A percentile compares a stretch with the other conserved stretches of the same genome.
These are phyloP conservation scores for Drosophila santomea DNA, from an alignment of 1,140 invertebrate genomes.

Conservation along the genomic window DNA sequence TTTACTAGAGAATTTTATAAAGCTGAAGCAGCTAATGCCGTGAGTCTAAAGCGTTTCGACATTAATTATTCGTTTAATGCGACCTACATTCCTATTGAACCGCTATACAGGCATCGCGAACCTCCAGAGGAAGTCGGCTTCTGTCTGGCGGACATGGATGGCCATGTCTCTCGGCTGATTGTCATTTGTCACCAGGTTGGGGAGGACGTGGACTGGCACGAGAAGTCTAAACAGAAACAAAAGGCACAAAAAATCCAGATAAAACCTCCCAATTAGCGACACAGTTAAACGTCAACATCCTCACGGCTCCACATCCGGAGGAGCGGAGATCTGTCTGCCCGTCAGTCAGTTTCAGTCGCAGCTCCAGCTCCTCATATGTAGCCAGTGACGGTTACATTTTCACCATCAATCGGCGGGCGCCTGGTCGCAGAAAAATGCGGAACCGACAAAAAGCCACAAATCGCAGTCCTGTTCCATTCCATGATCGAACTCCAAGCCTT, in stretches of 20 bases:
- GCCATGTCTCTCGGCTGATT: slow-evolving; percentile 54
- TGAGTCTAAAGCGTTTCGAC: slow-evolving; percentile 29
- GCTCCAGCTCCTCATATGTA: slow-evolving; percentile 38
- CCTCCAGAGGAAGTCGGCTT: slow-evolving; percentile 47
- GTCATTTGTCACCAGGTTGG: slow-evolving; percentile 70
- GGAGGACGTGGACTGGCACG: slow-evolving; percentile 11
- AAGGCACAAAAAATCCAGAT: slow-evolving; percentile 30
- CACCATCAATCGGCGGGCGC: slow-evolving; percentile 67
- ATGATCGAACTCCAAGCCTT: slow-evolving; percentile 16
- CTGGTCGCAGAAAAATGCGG: slow-evolving; percentile 59
- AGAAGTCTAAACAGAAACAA: neutral
- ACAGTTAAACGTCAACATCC: slow-evolving; percentile 82
- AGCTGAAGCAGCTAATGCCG: slow-evolving; percentile 6
- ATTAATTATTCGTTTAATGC: slow-evolving; percentile 51
- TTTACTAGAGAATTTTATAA: slow-evolving; percentile 39
- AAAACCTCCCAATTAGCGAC: slow-evolving; percentile 77
- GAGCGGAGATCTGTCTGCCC: slow-evolving; percentile 14
- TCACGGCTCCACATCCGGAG: slow-evolving; percentile 78
- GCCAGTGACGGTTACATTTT: slow-evolving; percentile 79
- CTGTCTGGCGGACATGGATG: slow-evolving; percentile 38
- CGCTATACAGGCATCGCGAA: slow-evolving; percentile 20
- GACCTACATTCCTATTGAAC: slow-evolving; percentile 54
- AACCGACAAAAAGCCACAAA: slow-evolving; percentile 57
- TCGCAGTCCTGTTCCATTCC: slow-evolving; percentile 41
- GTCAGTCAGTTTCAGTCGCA: slow-evolving; percentile 2